A percentile compares a stretch with the other conserved stretches of the same genome.
Conservation (phyloP, 2,888 invertebrate genomes). For the Hypomecis punctinalis region DNA sequence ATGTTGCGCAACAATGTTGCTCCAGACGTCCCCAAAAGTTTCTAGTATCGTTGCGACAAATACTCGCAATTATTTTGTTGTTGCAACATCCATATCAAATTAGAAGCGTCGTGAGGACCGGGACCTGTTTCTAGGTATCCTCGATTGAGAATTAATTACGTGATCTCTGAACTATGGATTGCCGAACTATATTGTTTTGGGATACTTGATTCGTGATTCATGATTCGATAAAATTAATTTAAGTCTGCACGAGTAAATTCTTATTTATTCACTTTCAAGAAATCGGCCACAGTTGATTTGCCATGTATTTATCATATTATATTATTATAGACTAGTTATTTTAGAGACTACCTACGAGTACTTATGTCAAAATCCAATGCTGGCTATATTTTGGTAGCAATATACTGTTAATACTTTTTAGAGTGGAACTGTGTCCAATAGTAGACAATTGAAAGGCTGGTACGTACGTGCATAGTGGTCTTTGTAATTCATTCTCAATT, state of each 20-base stretch:
- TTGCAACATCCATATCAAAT: constrained; percentile 69
- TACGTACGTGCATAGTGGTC: no score
- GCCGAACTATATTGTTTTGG: constrained; percentile 46
- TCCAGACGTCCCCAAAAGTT: constrained; percentile 70
- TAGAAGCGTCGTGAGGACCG: constrained; percentile 76
- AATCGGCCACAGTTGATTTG: no score
- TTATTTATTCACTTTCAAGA: no score
- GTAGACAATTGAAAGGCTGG: no score
- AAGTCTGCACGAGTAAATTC: constrained; percentile 20
- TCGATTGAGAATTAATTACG: constrained; percentile 72
- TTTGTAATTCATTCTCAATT: no score
- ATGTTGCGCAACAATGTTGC: constrained; percentile 61
- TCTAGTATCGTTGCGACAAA: constrained; percentile 59
- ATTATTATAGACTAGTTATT: no score
- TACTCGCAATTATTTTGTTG: constrained; percentile 64
- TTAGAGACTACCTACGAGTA: no score
- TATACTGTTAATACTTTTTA: no score
- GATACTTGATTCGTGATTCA: constrained; percentile 55
- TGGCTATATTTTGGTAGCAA: no score
- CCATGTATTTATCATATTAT: no score
- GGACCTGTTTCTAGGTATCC: constrained; percentile 68
- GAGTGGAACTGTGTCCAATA: no score
- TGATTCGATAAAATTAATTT: constrained; percentile 43
- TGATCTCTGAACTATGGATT: constrained; percentile 74
- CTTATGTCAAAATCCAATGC: no score